These are phyloP conservation scores for Okapia johnstoni DNA, from an alignment of 2,113 vertebrate species.

Conservation along the genomic window DNA sequence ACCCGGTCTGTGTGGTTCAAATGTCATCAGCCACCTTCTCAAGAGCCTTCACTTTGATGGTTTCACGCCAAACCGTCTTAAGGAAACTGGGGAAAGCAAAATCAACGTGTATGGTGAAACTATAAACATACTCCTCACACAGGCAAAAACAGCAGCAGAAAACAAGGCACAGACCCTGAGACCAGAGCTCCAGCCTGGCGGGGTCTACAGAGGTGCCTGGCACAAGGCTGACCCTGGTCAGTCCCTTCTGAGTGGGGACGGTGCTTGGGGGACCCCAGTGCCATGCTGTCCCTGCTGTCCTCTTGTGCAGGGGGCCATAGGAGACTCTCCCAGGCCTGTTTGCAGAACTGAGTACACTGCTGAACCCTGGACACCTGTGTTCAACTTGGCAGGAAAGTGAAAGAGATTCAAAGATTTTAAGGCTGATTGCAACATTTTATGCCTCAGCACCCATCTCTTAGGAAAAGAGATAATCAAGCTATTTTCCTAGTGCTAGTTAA, in stretches of 20 bases:
- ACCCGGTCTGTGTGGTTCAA: neutral
- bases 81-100: neutral
- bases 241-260: neutral
- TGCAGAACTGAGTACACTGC: neutral
- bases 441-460: neutral
- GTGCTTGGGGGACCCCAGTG: neutral
- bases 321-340: neutral
- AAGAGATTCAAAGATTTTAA: neutral
- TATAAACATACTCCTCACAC: neutral
- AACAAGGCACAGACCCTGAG: neutral
- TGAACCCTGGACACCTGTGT: neutral
- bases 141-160: neutral
- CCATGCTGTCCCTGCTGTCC: neutral
- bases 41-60: neutral
- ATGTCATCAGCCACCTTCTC: neutral
- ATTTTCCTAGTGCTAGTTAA: neutral
- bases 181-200: neutral
- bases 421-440: neutral
- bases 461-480: neutral
- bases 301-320: neutral
- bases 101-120: neutral
- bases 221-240: fast-evolving
- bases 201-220: neutral
- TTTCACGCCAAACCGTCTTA: neutral
- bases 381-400: neutral